These are phyloP conservation scores for Griposia aprilina DNA, from an alignment of 2,888 invertebrate genomes.

Conservation along the genomic window DNA sequence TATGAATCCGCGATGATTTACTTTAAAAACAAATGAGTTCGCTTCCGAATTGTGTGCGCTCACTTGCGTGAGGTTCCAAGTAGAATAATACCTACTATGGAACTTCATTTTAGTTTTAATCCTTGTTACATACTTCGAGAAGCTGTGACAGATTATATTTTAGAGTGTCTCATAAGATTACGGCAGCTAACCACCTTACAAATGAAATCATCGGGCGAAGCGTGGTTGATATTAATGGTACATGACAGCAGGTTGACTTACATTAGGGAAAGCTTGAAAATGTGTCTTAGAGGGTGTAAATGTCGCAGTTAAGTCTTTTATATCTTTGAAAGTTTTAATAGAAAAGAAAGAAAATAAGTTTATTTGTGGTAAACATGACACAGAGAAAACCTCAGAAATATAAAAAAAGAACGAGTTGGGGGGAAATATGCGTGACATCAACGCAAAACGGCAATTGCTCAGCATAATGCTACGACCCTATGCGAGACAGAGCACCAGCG, in stretches of 20 bases:
- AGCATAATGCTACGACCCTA: too few species aligned
- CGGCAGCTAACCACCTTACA: slow-evolving; percentile 9
- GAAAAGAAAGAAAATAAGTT: too few species aligned
- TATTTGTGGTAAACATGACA: too few species aligned
- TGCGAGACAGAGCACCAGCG: too few species aligned
- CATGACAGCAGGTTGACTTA: not conserved
- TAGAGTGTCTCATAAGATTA: slow-evolving; percentile 13
- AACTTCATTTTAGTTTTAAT: too few species aligned
- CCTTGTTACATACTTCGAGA: not conserved
- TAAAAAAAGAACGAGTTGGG: too few species aligned
- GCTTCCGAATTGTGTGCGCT: not conserved
- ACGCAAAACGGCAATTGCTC: too few species aligned
- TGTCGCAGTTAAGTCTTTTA: not conserved
- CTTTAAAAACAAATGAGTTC: slow-evolving; percentile 6
- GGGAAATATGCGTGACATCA: too few species aligned
- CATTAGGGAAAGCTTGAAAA: not conserved
- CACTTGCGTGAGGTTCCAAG: not conserved
- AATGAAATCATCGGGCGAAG: slow-evolving; percentile 5
- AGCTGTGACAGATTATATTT: slow-evolving; percentile 13
- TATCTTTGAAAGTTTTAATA: too few species aligned
- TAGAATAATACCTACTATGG: too few species aligned
- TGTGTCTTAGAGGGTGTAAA: not conserved
- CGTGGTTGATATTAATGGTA: not conserved
- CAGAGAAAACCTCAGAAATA: too few species aligned
- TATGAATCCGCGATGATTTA: not conserved